phyloP scores from a whole-genome alignment of 64 coral and sea anemone species.

The Porites lutea region DNA sequence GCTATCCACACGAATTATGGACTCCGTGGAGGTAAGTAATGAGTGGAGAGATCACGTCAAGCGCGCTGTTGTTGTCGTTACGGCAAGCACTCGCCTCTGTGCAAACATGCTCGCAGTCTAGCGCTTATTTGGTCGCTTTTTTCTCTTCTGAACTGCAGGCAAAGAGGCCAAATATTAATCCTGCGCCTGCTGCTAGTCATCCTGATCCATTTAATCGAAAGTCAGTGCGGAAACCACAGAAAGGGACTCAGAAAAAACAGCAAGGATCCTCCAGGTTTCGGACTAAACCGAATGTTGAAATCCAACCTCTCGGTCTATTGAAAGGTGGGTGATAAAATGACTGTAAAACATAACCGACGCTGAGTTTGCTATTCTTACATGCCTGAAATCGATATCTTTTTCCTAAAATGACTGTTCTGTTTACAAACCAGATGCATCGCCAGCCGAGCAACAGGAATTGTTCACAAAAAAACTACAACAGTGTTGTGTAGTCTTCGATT shows the following conservation, averaged over 20 bases:
- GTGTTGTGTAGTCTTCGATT: conserved; percentile 99
- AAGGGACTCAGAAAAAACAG: conserved; percentile 94
- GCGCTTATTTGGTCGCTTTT: conserved; percentile 52
- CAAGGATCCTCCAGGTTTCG: conserved; percentile 99
- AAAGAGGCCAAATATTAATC: conserved; percentile 86
- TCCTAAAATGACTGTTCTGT: conserved; percentile 59
- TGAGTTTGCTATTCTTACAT: neutral
- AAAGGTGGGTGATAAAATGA: conserved; percentile 88
- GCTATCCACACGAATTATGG: conserved; percentile 75
- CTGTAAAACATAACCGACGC: neutral
- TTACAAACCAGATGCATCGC: conserved; percentile 94
- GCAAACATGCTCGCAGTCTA: conserved; percentile 92
- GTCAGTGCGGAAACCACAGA: conserved; percentile 98
- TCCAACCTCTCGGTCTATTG: conserved; percentile 90
- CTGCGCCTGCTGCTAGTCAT: conserved; percentile 82
- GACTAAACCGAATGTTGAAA: conserved; percentile 87
- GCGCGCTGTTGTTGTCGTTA: conserved; percentile 95
- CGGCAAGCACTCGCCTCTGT: conserved; percentile 91
- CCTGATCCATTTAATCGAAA: conserved; percentile 99
- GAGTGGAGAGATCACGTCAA: conserved; percentile 49
- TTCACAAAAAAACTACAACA: conserved; percentile 99
- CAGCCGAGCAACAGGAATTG: conserved; percentile 98
- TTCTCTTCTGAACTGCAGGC: conserved; percentile 68
- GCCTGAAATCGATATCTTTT: neutral
- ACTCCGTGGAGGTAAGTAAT: conserved; percentile 96